Conservation (phyloP, 2,888 invertebrate species). For the Leucoma salicis region DNA sequence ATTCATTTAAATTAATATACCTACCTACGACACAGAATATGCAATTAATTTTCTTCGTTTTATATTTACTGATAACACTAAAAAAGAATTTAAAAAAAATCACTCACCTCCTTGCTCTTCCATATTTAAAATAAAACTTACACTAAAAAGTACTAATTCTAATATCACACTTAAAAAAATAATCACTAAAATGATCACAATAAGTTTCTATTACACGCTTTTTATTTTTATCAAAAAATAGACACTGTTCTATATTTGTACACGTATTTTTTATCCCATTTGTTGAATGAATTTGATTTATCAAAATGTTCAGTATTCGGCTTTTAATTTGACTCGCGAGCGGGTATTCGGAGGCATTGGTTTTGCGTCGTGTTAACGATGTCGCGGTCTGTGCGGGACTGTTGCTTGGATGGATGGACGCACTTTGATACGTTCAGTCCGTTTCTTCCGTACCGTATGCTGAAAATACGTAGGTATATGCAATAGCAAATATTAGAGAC, state of each 20-base stretch:
- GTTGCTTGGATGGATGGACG: slow-evolving; percentile 4
- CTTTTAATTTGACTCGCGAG: slow-evolving; percentile 70
- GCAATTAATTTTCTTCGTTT: not conserved
- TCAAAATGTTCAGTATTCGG: slow-evolving; percentile 22
- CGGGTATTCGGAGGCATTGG: slow-evolving; percentile 64
- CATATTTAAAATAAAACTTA: slow-evolving; percentile 50
- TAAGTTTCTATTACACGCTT: slow-evolving; percentile 12
- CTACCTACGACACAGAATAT: too few relatives aligned
- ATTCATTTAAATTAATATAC: too few relatives aligned
- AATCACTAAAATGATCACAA: slow-evolving; percentile 19
- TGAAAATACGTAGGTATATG: not conserved
- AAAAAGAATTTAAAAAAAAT: slow-evolving; percentile 4
- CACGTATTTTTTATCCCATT: slow-evolving; percentile 62
- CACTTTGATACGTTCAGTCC: not conserved
- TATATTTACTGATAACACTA: not conserved
- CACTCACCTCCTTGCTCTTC: slow-evolving; percentile 69
- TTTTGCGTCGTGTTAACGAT: slow-evolving; percentile 24
- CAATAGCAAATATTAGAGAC: too few relatives aligned
- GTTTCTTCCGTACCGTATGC: not conserved
- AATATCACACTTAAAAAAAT: slow-evolving; percentile 63
- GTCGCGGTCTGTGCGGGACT: slow-evolving; percentile 27
- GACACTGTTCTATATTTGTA: slow-evolving; percentile 21
- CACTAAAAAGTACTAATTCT: slow-evolving; percentile 55
- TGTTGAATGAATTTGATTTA: slow-evolving; percentile 32
- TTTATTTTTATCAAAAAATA: slow-evolving; percentile 4